Conservation (phyloP, 1,140 invertebrate species). For the Drosophila elegans region DNA sequence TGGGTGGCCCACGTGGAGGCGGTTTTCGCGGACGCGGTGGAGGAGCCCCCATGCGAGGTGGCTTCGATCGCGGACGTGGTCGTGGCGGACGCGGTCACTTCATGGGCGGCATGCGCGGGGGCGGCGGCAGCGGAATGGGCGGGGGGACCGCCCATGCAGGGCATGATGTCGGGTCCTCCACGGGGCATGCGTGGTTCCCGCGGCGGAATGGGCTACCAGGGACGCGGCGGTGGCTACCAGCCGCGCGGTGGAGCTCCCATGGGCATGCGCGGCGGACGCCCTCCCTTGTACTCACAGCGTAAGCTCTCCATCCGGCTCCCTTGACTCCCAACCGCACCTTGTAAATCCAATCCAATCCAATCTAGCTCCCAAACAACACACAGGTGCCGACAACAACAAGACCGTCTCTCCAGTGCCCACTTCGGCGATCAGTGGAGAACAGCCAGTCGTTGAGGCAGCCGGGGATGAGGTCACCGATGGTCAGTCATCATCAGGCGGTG, state of each 20-base stretch:
- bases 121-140: constrained; percentile 54
- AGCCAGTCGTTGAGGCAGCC: constrained; percentile 29
- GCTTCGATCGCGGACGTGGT: constrained; percentile 79
- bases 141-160: constrained; percentile 76
- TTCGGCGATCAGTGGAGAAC: constrained; percentile 42
- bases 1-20: constrained; percentile 73
- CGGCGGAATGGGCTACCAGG: constrained; percentile 71
- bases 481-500: constrained; percentile 15
- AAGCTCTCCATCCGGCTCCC: constrained; percentile 37
- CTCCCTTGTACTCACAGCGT: constrained; percentile 77
- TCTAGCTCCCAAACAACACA: constrained; percentile 80
- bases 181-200: constrained; percentile 72
- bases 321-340: neutral
- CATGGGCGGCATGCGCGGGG: constrained; percentile 79
- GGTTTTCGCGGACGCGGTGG: constrained; percentile 78
- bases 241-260: constrained; percentile 76
- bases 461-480: constrained; percentile 52
- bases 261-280: constrained; percentile 80
- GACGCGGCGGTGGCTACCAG: constrained; percentile 71
- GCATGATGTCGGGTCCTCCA: constrained; percentile 75
- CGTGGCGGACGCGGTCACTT: constrained; percentile 74
- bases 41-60: constrained; percentile 74
- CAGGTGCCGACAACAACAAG: constrained; percentile 82
- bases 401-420: constrained; percentile 79
- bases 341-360: constrained; percentile 23